These are phyloP conservation scores for Drosophila paranaensis DNA, from an alignment of 2,888 invertebrate species.

Conservation along the genomic window DNA sequence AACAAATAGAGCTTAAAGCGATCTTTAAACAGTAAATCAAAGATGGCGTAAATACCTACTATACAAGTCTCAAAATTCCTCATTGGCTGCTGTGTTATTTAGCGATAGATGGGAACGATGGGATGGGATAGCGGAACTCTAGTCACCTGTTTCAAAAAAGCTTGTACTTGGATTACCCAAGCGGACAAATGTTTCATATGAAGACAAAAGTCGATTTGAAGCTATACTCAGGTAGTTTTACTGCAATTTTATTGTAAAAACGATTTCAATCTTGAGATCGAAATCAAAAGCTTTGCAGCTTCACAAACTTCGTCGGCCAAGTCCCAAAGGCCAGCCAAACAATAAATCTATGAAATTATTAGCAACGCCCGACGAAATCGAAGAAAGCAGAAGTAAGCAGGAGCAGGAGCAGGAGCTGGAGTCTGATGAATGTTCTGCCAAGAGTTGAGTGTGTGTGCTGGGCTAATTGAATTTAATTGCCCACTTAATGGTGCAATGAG, in stretches of 20 bases:
- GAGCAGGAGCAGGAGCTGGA: neutral
- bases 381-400: constrained; percentile 34
- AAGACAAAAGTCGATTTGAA: neutral
- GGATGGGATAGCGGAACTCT: no score
- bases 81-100: no score
- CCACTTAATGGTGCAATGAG: constrained; percentile 83
- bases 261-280: constrained; percentile 50
- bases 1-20: constrained; percentile 1
- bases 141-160: no score
- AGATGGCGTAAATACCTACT: neutral
- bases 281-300: constrained; percentile 12
- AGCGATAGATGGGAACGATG: no score
- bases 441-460: constrained; percentile 30
- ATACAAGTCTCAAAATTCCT: no score
- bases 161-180: no score
- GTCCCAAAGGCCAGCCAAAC: constrained; percentile 33
- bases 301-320: constrained; percentile 30
- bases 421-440: constrained; percentile 44
- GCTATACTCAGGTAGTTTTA: neutral
- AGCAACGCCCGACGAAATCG: constrained; percentile 52
- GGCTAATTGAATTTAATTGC: constrained; percentile 84
- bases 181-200: neutral
- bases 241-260: constrained; percentile 6
- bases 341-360: constrained; percentile 76
- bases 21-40: neutral